Conservation (phyloP, 2,888 invertebrate genomes). For the Flexamia atlantica region DNA sequence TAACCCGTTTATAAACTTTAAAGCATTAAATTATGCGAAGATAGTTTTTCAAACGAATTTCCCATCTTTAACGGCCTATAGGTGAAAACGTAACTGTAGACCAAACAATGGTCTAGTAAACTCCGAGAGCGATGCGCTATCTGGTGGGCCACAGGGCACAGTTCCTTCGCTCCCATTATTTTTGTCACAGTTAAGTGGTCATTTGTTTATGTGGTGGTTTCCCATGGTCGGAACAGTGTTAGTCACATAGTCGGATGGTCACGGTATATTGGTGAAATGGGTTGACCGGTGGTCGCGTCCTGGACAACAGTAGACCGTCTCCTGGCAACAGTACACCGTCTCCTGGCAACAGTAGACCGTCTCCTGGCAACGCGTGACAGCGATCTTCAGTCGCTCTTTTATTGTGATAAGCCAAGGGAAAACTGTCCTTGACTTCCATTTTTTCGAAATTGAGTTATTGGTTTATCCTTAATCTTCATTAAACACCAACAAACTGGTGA, state of each 20-base stretch:
- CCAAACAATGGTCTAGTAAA: background rate
- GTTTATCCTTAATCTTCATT: too few relatives aligned
- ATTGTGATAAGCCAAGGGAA: too few relatives aligned
- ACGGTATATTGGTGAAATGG: constrained; percentile 31
- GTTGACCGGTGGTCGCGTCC: background rate
- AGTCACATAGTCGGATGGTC: constrained; percentile 27
- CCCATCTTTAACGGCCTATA: background rate
- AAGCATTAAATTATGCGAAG: too few relatives aligned
- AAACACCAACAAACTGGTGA: too few relatives aligned
- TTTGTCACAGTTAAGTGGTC: background rate
- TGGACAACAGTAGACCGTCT: background rate
- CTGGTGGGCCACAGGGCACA: background rate
- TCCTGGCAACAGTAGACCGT: background rate
- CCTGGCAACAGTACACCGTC: background rate
- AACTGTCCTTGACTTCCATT: too few relatives aligned
- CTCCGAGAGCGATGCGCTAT: background rate
- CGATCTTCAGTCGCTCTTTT: too few relatives aligned
- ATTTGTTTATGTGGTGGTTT: constrained; percentile 33
- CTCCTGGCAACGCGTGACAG: too few relatives aligned
- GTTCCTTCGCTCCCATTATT: background rate
- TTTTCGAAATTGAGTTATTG: too few relatives aligned
- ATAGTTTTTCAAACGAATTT: too few relatives aligned
- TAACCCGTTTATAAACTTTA: too few relatives aligned
- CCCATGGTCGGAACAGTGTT: constrained; percentile 22
- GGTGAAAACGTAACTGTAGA: background rate